Evolutionary conservation across 2,113 vertebrate species (phyloP), one percentile per base, ranked within the genome.

Genomic region (Nanorana parkeri): DNA sequence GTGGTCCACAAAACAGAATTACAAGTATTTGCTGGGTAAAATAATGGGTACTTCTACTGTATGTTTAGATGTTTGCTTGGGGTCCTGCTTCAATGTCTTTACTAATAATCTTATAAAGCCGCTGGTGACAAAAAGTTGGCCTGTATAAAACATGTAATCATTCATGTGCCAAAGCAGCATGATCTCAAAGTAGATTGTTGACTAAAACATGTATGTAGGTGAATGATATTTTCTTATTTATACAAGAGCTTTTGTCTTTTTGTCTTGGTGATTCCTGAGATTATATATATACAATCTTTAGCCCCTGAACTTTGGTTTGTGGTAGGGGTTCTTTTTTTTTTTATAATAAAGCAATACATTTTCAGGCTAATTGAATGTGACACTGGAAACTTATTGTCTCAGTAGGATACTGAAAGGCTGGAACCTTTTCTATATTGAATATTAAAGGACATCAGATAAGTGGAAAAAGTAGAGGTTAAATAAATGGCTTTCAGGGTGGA

Each of bases 341-440:
- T 36, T 41, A 52, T 71, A 51, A 26, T 19, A 73, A 56, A 29
- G 28, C 26, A 28, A 73, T 29, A 51, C 24, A 11, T 6, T 28
- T 65, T 28, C 19, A 32, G 66, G 76, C 13, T 21, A 32, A 78
- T 67, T 23, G 24, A 55, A 67, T 67, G 63, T 67, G 76, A 67
- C 63, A 32, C 66, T 11, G 29, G 47, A 78, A 67, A 23, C 21
- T 23, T 67, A 67, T 56, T 68, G 65, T 79, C 52, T n/a, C 77
- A 21, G 20, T 20, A 32, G 77, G 77, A 24, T 78, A 65, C 77
- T 67, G 52, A 26, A 68, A 79, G 65, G 28, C 52, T 58, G 77
- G 55, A 67, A 55, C 26, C 41, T 66, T 54, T 29, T 68, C 26
- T 68, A 36, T 78, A 56, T 19, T 55, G n/a, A 68, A 47, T 52